A percentile compares a stretch with the other conserved stretches of the same genome.
These are phyloP conservation scores for Chymomyza amoena DNA, from an alignment of 2,888 invertebrate genomes.

Conservation along the genomic window DNA sequence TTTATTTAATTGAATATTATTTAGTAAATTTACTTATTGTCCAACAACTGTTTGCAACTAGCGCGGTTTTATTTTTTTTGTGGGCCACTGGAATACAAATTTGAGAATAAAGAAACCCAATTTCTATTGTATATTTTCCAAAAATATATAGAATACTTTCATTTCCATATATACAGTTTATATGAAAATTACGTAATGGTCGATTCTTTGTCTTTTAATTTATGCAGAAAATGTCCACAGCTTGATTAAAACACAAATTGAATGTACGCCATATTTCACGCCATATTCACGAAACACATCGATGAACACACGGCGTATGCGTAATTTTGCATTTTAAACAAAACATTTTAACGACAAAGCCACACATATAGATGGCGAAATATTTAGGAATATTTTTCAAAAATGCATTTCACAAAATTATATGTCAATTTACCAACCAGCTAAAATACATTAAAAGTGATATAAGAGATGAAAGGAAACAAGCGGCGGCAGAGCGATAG, in stretches of 20 bases:
- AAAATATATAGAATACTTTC: too few species aligned
- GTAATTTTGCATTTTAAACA: conserved; percentile 49
- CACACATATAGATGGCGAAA: neutral
- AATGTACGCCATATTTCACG: neutral
- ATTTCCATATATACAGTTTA: too few species aligned
- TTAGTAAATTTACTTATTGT: too few species aligned
- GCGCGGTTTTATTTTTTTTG: too few species aligned
- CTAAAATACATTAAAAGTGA: conserved; percentile 40
- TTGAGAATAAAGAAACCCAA: too few species aligned
- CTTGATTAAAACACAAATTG: neutral
- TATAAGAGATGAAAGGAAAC: neutral
- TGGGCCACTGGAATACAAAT: too few species aligned
- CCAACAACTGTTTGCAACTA: too few species aligned
- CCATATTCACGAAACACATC: neutral
- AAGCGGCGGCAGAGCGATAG: conserved; percentile 43
- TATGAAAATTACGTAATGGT: too few species aligned
- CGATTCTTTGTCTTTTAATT: neutral
- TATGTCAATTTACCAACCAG: conserved; percentile 54
- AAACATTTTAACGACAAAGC: conserved; percentile 2
- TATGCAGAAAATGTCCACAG: neutral
- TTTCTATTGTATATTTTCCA: too few species aligned
- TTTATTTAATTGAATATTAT: too few species aligned
- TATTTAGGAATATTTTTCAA: conserved; percentile 17
- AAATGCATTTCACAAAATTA: conserved; percentile 48
- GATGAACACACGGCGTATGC: conserved; percentile 34